phyloP scores from a whole-genome alignment of 23 tunicate genomes.

The Botrylloides violaceus region DNA sequence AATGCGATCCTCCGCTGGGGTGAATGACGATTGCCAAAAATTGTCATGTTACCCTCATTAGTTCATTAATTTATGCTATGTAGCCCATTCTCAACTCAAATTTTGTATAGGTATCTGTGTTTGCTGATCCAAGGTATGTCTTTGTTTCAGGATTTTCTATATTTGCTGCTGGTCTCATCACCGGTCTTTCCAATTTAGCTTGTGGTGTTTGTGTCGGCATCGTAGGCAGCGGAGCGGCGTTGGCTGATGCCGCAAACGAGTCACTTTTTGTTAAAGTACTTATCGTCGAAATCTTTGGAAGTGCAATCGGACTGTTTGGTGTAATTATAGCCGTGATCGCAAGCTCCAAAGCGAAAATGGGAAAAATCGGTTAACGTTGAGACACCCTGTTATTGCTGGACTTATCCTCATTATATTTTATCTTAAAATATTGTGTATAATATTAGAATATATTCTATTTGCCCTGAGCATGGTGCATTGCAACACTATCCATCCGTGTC shows the following conservation, averaged over 20 bases:
- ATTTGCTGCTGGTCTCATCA: slow-evolving; percentile 90
- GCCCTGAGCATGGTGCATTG: too few relatives aligned
- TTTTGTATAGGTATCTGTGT: too few relatives aligned
- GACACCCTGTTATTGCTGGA: too few relatives aligned
- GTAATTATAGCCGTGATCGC: slow-evolving; percentile 85
- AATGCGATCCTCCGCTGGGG: too few relatives aligned
- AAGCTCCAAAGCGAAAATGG: slow-evolving; percentile 69
- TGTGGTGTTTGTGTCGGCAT: slow-evolving; percentile 99
- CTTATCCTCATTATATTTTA: too few relatives aligned
- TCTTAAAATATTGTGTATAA: too few relatives aligned
- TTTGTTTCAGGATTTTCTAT: slow-evolving; percentile 57
- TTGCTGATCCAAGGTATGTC: too few relatives aligned
- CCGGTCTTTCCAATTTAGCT: slow-evolving; percentile 89
- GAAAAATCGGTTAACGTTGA: too few relatives aligned
- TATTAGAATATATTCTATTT: too few relatives aligned
- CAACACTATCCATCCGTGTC: too few relatives aligned
- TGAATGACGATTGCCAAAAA: too few relatives aligned
- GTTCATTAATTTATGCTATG: neutral
- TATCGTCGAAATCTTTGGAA: slow-evolving; percentile 96
- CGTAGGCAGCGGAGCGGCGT: slow-evolving; percentile 95
- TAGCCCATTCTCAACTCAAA: too few relatives aligned
- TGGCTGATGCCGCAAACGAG: slow-evolving; percentile 97
- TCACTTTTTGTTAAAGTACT: slow-evolving; percentile 92
- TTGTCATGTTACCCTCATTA: neutral
- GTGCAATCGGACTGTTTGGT: slow-evolving; percentile 95